Evolutionary conservation across 2,113 vertebrate genomes (phyloP).

Genomic region (Pelecanoides urinatrix): DNA sequence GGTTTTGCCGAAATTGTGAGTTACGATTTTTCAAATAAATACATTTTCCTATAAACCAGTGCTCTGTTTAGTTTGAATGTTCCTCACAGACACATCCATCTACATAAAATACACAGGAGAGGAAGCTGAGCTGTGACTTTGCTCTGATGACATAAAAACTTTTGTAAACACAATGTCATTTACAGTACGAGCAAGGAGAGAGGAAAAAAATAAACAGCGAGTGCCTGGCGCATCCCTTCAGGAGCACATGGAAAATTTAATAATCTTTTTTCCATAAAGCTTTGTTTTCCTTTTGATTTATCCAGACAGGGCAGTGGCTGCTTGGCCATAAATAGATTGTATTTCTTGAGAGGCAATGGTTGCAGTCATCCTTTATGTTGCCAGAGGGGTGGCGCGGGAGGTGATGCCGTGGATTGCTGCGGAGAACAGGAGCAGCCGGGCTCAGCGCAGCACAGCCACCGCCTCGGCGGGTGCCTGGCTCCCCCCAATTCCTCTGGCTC

Average conservation of each 20-base stretch:
- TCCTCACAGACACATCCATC: constrained; percentile 72
- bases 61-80: constrained; percentile 74
- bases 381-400: not conserved
- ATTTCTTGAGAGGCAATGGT: constrained; percentile 10
- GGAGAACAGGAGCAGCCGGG: not conserved
- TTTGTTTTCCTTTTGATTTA: constrained; percentile 70
- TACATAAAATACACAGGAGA: constrained; percentile 75
- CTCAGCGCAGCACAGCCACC: not conserved
- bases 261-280: constrained; percentile 74
- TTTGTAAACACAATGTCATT: constrained; percentile 79
- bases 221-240: constrained; percentile 39
- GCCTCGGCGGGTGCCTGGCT: not conserved
- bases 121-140: constrained; percentile 74
- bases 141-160: constrained; percentile 79
- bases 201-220: constrained; percentile 48
- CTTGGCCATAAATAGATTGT: constrained; percentile 70
- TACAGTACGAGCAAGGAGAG: constrained; percentile 43
- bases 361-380: not conserved
- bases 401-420: not conserved
- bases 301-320: constrained; percentile 20
- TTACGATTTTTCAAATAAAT: constrained; percentile 82
- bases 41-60: constrained; percentile 75
- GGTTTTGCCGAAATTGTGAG: constrained; percentile 76
- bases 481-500: not conserved
- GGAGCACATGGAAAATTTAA: constrained; percentile 72